Base-by-base conservation (phyloP, 2,113 vertebrate species). In the Piprites chloris region DNA sequence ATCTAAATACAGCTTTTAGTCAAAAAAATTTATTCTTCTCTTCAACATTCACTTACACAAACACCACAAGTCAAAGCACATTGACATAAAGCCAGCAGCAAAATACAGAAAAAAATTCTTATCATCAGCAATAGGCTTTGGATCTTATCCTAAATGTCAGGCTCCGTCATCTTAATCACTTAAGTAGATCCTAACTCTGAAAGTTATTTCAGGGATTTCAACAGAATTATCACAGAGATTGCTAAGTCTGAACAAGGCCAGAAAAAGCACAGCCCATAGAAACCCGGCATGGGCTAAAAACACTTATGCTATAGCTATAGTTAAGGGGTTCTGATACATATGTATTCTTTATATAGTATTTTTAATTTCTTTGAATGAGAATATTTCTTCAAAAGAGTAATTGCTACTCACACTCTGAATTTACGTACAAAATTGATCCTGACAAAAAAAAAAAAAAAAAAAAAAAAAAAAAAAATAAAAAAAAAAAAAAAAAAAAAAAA, bases 151-250 rank as follows among this genome's bases (percentile, higher is more conserved):
- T 90, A 73, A 79, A 85, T 62, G n/a, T 83, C 66, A 79, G 27
- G 21, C 12, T 85, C 32, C 85, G 49, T 47, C 41, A 55, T 50
- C 49, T 82, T 79, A 77, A 84, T 80, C 72, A 62, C 19, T 73
- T 91, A 39, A 72, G 42, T 5, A 86, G 63, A 71, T 80, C 39
- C 42, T 55, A 69, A 74, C 5, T 79, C 39, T 61, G 23, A 30
- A 90, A 73, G 46, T 73, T 73, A 52, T 90, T 87, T 91, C 55
- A 66, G 30, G 42, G 74, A 65, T 87, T 94, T 90, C 46, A 58
- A 35, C 7, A 53, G 53, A 89, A 73, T 59, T 89, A 47, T 49
- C 49, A 65, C 33, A 90, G 53, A 63, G 10, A 63, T 59, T 74
- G 19, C 23, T 76, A 41, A 73, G 44, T n/a, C 21, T 85, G 63